Percentiles rank a stretch among this genome's conserved stretches.
These are phyloP conservation scores for Proterorhinus semilunaris DNA, from an alignment of 2,113 vertebrate genomes.

Conservation along the genomic window DNA sequence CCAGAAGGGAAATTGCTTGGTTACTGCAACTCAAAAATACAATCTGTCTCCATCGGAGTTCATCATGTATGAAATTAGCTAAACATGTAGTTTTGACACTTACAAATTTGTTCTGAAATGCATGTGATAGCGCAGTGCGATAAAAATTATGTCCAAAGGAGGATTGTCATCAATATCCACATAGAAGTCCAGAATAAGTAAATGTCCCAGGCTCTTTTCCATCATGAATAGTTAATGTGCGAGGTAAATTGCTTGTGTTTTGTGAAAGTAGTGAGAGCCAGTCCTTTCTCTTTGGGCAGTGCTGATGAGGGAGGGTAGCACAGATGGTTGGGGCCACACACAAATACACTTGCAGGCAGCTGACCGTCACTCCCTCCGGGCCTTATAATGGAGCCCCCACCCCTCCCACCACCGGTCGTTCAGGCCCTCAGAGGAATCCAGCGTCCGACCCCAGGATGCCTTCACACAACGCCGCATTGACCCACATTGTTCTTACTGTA, in stretches of 20 bases:
- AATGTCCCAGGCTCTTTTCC: not conserved
- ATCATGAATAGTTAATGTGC: constrained; percentile 29
- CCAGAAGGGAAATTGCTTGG: too few relatives aligned
- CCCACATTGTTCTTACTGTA: constrained; percentile 45
- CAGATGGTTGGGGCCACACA: constrained; percentile 68
- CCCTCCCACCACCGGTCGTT: constrained; percentile 25
- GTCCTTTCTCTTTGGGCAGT: constrained; percentile 37
- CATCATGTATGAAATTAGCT: too few relatives aligned
- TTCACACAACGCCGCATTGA: constrained; percentile 18
- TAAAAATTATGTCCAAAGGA: too few relatives aligned
- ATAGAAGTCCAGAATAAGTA: not conserved
- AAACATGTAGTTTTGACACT: too few relatives aligned
- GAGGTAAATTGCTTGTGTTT: constrained; percentile 10
- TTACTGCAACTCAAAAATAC: too few relatives aligned
- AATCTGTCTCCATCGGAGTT: too few relatives aligned
- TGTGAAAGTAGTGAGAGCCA: constrained; percentile 33
- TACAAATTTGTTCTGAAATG: not conserved
- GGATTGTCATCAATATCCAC: too few relatives aligned
- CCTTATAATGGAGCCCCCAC: constrained; percentile 55
- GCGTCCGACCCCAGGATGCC: constrained; percentile 56
- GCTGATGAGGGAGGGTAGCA: constrained; percentile 44
- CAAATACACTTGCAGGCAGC: constrained; percentile 37
- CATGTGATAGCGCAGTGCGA: not conserved
- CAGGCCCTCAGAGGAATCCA: constrained; percentile 57
- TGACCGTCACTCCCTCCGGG: constrained; percentile 48